These are phyloP conservation scores for Orthosia cruda DNA, from an alignment of 2,888 invertebrate species.

Conservation along the genomic window DNA sequence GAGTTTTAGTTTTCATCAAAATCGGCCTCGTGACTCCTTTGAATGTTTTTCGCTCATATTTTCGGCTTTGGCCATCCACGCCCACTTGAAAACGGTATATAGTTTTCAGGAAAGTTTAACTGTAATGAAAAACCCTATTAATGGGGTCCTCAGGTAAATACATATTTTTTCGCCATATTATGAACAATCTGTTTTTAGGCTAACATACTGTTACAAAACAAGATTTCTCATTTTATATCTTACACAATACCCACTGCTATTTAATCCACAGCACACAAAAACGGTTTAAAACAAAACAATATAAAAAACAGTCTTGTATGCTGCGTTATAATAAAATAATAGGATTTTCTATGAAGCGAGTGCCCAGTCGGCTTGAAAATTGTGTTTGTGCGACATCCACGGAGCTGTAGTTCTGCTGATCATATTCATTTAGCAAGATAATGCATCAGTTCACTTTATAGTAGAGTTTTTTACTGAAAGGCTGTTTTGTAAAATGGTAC, in stretches of 20 bases:
- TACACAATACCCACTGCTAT: not conserved
- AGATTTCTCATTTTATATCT: not conserved
- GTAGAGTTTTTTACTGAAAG: not conserved
- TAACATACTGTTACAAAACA: not conserved
- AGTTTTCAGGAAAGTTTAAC: no score
- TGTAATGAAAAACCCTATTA: no score
- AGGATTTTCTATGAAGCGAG: conserved; percentile 47
- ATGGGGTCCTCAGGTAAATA: no score
- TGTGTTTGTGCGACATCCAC: conserved; percentile 55
- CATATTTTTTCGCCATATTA: not conserved
- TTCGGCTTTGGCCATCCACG: no score
- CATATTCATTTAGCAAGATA: conserved; percentile 25
- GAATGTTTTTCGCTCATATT: no score
- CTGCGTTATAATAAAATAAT: conserved; percentile 42
- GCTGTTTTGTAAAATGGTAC: not conserved
- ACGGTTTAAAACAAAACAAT: conserved; percentile 14
- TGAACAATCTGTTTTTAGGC: not conserved
- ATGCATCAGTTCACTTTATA: conserved; percentile 32
- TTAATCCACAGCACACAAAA: not conserved
- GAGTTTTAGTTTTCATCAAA: no score
- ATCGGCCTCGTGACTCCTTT: no score
- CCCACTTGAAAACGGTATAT: no score
- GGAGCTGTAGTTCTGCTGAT: conserved; percentile 27
- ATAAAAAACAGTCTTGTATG: conserved; percentile 6
- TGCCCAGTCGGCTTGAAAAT: conserved; percentile 52